Conservation (phyloP, 2,113 vertebrate species). For the Thamnophis sirtalis region DNA sequence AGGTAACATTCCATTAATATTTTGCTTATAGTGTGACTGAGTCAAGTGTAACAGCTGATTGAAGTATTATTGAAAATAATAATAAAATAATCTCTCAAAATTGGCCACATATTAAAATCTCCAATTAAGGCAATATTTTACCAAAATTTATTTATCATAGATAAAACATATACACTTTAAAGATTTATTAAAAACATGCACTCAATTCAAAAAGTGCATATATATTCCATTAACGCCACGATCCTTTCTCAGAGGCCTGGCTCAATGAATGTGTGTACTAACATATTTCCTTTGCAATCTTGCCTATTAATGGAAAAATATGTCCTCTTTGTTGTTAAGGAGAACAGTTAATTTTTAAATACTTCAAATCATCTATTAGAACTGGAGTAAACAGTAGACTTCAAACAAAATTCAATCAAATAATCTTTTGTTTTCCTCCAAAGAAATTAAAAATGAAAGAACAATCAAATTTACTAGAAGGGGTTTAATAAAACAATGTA, state of each 20-base stretch:
- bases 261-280: not conserved
- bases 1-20: not conserved
- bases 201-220: not conserved
- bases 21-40: not conserved
- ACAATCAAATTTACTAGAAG: not conserved
- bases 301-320: not conserved
- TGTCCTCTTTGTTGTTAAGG: not conserved
- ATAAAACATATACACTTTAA: not conserved
- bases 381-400: not conserved
- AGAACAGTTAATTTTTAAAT: not conserved
- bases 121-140: slow-evolving; percentile 3
- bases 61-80: not conserved
- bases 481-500: not conserved
- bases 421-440: not conserved
- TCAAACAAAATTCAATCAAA: not conserved
- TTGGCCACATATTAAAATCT: not conserved
- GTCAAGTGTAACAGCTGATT: not conserved
- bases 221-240: not conserved
- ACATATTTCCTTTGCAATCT: not conserved
- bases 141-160: not conserved
- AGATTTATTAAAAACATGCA: not conserved
- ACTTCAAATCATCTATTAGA: not conserved
- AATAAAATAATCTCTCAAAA: not conserved
- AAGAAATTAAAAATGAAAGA: not conserved
- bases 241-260: not conserved